These are phyloP conservation scores for Percina caprodes DNA, from an alignment of 2,113 vertebrate genomes.

Conservation along the genomic window DNA sequence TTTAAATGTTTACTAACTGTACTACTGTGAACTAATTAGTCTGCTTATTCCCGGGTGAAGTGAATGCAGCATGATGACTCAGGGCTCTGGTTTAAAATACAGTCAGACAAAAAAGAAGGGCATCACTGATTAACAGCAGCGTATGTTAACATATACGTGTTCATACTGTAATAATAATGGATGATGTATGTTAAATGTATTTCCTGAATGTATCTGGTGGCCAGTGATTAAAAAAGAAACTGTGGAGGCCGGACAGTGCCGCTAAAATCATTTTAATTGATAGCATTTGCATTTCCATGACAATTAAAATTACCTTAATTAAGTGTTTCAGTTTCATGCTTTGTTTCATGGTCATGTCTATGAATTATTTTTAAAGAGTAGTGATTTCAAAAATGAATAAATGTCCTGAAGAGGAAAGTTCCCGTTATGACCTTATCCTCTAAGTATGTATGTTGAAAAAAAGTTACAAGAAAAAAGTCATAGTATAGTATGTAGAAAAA, in stretches of 20 bases:
- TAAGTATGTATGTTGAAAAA: too few relatives aligned
- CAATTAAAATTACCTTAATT: neutral
- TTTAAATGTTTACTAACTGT: neutral
- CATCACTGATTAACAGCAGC: neutral
- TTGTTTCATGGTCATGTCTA: neutral
- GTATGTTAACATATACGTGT: constrained; percentile 10
- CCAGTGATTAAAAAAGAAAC: neutral
- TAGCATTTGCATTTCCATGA: neutral
- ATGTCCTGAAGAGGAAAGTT: too few relatives aligned
- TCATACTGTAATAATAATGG: neutral
- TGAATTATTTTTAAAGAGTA: too few relatives aligned
- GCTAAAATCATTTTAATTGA: neutral
- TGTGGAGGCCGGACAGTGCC: neutral
- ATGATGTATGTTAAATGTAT: neutral
- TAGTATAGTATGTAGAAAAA: too few relatives aligned
- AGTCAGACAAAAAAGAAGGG: neutral
- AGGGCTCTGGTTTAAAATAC: constrained; percentile 44
- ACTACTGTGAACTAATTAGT: neutral
- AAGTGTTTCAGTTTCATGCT: neutral
- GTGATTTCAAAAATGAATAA: too few relatives aligned
- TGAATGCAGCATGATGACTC: constrained; percentile 45
- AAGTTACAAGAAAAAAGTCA: too few relatives aligned
- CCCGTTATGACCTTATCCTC: too few relatives aligned
- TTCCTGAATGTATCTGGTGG: neutral
- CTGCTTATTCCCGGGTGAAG: neutral